A percentile compares a stretch with the other conserved stretches of the same genome.
Evolutionary conservation across 2,797 vertebrate species (phyloP).

Genomic region (Sus cebifrons): DNA sequence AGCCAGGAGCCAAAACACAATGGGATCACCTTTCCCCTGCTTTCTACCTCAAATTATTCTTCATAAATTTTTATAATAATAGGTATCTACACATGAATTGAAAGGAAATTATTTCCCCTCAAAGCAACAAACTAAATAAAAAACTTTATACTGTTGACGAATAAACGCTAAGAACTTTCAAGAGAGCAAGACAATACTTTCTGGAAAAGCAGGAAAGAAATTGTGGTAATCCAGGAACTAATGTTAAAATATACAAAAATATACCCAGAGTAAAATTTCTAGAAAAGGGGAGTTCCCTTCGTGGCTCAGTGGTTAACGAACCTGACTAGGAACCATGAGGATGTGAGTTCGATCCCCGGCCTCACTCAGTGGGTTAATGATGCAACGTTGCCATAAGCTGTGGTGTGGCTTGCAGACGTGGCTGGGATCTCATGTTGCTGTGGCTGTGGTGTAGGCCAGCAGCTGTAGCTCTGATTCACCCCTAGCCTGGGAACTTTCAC

Average conservation of each 20-base stretch:
- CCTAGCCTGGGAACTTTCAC: too few species aligned
- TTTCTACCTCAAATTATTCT: conserved; percentile 8
- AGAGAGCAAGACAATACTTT: neutral
- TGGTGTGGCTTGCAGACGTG: too few species aligned
- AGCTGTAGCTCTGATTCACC: too few species aligned
- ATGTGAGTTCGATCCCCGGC: too few species aligned
- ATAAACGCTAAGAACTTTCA: neutral
- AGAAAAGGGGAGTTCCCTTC: neutral
- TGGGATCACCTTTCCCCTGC: neutral
- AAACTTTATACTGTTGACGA: neutral
- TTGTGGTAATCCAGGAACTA: neutral
- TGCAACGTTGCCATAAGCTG: too few species aligned
- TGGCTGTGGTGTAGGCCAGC: too few species aligned
- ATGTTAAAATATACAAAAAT: conserved; percentile 19
- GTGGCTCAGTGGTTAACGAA: too few species aligned
- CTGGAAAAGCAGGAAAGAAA: neutral
- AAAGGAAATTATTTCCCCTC: neutral
- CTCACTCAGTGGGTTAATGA: too few species aligned
- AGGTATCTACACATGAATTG: neutral
- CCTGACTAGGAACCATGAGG: too few species aligned
- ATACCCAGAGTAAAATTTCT: conserved; percentile 30
- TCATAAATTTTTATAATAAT: neutral
- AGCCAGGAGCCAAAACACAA: neutral
- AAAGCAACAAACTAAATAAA: conserved; percentile 44
- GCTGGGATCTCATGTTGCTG: too few species aligned